Percentiles rank a stretch among this genome's conserved stretches.
Evolutionary conservation across 2,113 vertebrate species (phyloP).

Genomic region (Embiotoca jacksoni): DNA sequence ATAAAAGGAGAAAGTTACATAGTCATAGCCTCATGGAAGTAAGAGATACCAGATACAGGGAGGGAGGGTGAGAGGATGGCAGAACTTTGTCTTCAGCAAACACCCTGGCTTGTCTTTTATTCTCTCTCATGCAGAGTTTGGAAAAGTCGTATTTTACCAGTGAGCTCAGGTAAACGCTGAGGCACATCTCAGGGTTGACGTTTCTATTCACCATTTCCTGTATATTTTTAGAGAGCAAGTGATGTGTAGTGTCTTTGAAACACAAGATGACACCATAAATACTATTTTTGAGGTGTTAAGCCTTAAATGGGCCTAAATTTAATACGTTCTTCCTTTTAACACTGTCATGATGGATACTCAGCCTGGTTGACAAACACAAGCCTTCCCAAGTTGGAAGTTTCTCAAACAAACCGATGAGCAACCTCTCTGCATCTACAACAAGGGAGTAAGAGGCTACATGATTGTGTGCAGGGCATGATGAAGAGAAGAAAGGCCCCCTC

Average conservation of each 20-base stretch:
- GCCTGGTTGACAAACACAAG: conserved; percentile 2
- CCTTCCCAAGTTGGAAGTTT: neutral
- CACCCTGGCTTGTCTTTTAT: conserved; percentile 50
- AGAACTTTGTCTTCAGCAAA: conserved; percentile 40
- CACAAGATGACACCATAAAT: conserved; percentile 16
- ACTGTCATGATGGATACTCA: neutral
- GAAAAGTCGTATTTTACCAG: conserved; percentile 43
- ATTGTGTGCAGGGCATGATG: conserved; percentile 56
- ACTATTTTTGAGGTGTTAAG: conserved; percentile 6
- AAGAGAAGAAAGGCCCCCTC: conserved; percentile 45
- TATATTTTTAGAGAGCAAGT: conserved; percentile 53
- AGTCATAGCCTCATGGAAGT: conserved; percentile 39
- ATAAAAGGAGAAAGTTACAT: conserved; percentile 46
- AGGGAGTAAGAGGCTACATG: conserved; percentile 10
- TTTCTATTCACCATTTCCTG: conserved; percentile 35
- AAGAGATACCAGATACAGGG: conserved; percentile 4
- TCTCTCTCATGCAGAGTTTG: conserved; percentile 51
- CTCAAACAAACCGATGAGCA: neutral
- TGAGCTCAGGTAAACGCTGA: conserved; percentile 48
- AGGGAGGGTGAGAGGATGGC: conserved; percentile 29
- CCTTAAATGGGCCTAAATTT: conserved; percentile 28
- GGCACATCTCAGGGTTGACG: conserved; percentile 36
- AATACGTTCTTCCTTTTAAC: neutral
- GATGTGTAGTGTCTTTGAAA: conserved; percentile 42
- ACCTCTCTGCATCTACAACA: neutral